A percentile compares a stretch with the other conserved stretches of the same genome.
phyloP scores from a whole-genome alignment of 1,140 invertebrate species.

The Oryzaephilus surinamensis region DNA sequence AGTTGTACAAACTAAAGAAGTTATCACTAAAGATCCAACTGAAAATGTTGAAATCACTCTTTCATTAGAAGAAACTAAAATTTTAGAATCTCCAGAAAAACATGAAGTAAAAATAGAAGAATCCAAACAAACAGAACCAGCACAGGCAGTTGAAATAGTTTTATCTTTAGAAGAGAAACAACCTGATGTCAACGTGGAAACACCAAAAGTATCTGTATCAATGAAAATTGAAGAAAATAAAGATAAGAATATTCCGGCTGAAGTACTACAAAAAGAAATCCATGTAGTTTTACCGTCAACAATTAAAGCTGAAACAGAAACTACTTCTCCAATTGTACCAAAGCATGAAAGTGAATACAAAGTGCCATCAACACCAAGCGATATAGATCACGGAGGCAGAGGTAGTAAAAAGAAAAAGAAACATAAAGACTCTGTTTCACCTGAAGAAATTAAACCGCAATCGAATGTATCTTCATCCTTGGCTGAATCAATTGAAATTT shows the following conservation, averaged over 20 bases:
- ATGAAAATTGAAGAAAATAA: constrained; percentile 25
- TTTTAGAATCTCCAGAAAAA: background rate
- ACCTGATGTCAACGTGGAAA: constrained; percentile 12
- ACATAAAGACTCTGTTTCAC: constrained; percentile 27
- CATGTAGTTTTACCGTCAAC: constrained; percentile 22
- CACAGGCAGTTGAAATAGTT: constrained; percentile 28
- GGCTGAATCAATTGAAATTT: constrained; percentile 50
- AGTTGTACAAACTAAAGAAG: constrained; percentile 7
- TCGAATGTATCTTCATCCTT: too few relatives aligned
- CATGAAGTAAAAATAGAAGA: constrained; percentile 1
- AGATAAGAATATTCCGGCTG: constrained; percentile 6
- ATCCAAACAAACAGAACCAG: constrained; percentile 12
- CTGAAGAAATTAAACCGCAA: constrained; percentile 35
- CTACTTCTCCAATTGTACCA: constrained; percentile 24
- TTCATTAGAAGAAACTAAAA: constrained; percentile 20
- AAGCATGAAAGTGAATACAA: constrained; percentile 28
- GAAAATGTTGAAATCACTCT: constrained; percentile 17
- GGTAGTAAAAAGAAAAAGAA: constrained; percentile 43
- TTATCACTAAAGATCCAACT: constrained; percentile 7
- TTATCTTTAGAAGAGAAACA: constrained; percentile 33
- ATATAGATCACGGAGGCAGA: constrained; percentile 35
- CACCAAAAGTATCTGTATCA: constrained; percentile 23
- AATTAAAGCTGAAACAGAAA: constrained; percentile 7
- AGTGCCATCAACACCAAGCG: constrained; percentile 34
- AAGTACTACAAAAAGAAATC: constrained; percentile 25